A percentile compares a stretch with the other conserved stretches of the same genome.
Conservation (phyloP, 2,888 invertebrate genomes). For the Parnassius mnemosyne region DNA sequence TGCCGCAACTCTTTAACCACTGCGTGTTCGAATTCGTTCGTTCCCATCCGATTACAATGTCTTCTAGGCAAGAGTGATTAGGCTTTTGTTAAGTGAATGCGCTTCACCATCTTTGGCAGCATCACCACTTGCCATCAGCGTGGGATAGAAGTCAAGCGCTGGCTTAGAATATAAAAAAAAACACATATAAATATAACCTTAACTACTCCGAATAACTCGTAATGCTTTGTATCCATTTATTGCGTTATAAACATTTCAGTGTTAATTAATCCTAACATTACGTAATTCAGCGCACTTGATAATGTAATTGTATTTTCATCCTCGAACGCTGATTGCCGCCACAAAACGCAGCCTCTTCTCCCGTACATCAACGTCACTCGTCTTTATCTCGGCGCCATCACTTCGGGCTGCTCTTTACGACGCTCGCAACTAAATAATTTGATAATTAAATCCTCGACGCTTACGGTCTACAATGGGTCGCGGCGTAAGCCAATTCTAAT, state of each 20-base stretch:
- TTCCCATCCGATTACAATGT: too few relatives aligned
- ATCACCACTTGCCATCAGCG: too few relatives aligned
- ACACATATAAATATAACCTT: too few relatives aligned
- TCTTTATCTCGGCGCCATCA: conserved; percentile 6
- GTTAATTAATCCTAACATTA: not conserved
- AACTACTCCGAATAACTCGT: too few relatives aligned
- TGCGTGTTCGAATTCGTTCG: too few relatives aligned
- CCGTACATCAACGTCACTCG: not conserved
- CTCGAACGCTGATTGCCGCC: not conserved
- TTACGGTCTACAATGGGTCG: conserved; percentile 41
- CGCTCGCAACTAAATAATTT: conserved; percentile 42
- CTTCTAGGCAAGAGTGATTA: too few relatives aligned
- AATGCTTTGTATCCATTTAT: too few relatives aligned
- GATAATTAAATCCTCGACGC: conserved; percentile 54
- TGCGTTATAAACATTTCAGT: not conserved
- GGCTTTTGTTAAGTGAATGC: too few relatives aligned
- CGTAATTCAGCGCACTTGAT: not conserved
- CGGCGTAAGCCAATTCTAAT: conserved; percentile 38
- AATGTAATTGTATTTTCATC: not conserved
- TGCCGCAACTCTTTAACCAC: too few relatives aligned
- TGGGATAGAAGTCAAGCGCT: too few relatives aligned
- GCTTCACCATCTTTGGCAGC: too few relatives aligned
- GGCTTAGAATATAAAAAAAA: too few relatives aligned
- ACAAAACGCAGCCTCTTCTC: not conserved
- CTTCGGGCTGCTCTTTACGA: conserved; percentile 7